Evolutionary conservation across 64 coral and sea anemone species (phyloP).

Genomic region (Dendronephthya gigantea): DNA sequence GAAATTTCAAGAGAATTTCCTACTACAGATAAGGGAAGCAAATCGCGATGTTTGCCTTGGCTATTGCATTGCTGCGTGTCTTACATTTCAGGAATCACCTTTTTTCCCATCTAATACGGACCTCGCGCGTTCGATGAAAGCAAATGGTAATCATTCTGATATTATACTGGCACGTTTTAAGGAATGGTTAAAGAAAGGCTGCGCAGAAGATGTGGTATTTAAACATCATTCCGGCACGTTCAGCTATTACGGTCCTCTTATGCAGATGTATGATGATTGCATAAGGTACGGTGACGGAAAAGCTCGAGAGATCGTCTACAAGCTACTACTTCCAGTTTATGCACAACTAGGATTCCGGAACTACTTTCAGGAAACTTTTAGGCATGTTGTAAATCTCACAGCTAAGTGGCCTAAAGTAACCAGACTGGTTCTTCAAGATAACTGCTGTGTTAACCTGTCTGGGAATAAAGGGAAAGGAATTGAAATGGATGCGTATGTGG

Average conservation of each 20-base stretch:
- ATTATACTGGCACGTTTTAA: neutral
- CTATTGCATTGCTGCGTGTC: slow-evolving; percentile 14
- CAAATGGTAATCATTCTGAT: slow-evolving; percentile 14
- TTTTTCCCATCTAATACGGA: slow-evolving; percentile 6
- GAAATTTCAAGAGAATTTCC: neutral
- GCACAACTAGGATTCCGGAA: slow-evolving; percentile 4
- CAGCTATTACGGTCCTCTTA: neutral
- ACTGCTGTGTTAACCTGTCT: neutral
- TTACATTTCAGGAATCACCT: neutral
- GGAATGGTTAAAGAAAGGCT: neutral
- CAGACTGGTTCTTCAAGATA: neutral
- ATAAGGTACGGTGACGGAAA: slow-evolving; percentile 1
- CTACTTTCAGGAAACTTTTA: neutral
- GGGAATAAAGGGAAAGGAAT: slow-evolving; percentile 10
- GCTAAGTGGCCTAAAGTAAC: neutral
- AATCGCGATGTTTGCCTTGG: slow-evolving; percentile 9
- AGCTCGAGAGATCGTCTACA: neutral
- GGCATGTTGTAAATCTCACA: neutral
- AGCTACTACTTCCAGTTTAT: neutral
- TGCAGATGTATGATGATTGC: slow-evolving; percentile 20
- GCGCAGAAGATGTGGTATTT: neutral
- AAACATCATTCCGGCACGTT: slow-evolving; percentile 2
- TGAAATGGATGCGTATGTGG: slow-evolving; percentile 11
- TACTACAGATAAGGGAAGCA: neutral
- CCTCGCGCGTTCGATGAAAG: neutral